Percentiles rank a stretch among this genome's conserved stretches.
Conservation (phyloP, 2,888 invertebrate genomes). For the Athrips mouffetella region DNA sequence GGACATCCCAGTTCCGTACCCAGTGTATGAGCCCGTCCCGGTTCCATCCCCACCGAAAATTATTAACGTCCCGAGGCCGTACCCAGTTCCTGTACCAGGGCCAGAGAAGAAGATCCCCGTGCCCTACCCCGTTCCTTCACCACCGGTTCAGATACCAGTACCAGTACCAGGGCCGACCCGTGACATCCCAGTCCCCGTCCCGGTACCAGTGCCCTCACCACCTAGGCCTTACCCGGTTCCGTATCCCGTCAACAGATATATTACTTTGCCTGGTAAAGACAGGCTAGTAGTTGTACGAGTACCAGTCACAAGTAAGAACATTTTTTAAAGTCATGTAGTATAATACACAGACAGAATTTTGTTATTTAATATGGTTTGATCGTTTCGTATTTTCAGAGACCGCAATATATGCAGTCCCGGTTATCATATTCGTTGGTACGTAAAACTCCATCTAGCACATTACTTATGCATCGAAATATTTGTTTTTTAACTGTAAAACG, state of each 20-base stretch:
- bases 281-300: conserved; percentile 49
- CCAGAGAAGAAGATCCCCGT: conserved; percentile 34
- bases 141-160: conserved; percentile 40
- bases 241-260: conserved; percentile 45
- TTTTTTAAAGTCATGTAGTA: background rate
- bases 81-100: conserved; percentile 34
- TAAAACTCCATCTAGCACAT: no score
- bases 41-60: conserved; percentile 28
- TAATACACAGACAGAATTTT: background rate
- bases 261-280: conserved; percentile 45
- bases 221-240: conserved; percentile 39
- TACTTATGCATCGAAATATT: no score
- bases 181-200: conserved; percentile 32
- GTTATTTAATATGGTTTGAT: conserved; percentile 8
- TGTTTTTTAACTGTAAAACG: conserved; percentile 8
- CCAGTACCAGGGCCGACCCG: conserved; percentile 44
- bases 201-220: conserved; percentile 36
- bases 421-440: conserved; percentile 57
- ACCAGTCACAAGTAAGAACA: conserved; percentile 38
- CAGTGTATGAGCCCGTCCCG: conserved; percentile 35
- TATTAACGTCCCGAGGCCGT: conserved; percentile 35
- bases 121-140: conserved; percentile 39
- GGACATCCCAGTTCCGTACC: conserved; percentile 23
- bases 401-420: conserved; percentile 45
- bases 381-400: conserved; percentile 38